Evolutionary conservation across 2,888 invertebrate species (phyloP).

Genomic region (Eurytoma californica): DNA sequence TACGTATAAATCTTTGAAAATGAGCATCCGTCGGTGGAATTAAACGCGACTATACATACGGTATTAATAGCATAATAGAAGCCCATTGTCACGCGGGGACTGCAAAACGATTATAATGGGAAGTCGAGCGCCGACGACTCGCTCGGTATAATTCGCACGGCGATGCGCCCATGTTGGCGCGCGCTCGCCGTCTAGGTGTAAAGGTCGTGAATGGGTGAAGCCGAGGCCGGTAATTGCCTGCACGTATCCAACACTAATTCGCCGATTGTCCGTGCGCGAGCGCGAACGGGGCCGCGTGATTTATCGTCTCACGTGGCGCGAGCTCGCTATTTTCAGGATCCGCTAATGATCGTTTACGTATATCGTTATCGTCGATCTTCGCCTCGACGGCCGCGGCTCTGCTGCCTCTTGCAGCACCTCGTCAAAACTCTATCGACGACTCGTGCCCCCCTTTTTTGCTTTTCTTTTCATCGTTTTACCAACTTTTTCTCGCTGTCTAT

Average conservation of each 20-base stretch:
- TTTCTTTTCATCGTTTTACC: neutral
- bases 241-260: slow-evolving; percentile 39
- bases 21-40: too few relatives aligned
- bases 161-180: neutral
- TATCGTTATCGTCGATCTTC: slow-evolving; percentile 60
- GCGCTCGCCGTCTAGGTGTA: slow-evolving; percentile 1
- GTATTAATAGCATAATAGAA: too few relatives aligned
- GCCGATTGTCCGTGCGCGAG: slow-evolving; percentile 30
- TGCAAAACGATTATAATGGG: too few relatives aligned
- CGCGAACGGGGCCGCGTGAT: slow-evolving; percentile 57
- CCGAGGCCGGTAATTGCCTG: slow-evolving; percentile 24
- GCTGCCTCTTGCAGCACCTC: neutral
- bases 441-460: neutral
- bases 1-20: too few relatives aligned
- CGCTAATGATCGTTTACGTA: slow-evolving; percentile 62
- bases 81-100: too few relatives aligned
- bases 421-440: neutral
- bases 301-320: slow-evolving; percentile 58
- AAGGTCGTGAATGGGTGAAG: slow-evolving; percentile 38
- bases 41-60: too few relatives aligned
- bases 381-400: neutral
- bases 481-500: neutral
- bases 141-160: neutral
- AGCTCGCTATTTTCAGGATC: slow-evolving; percentile 57
- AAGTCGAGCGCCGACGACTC: neutral